phyloP scores from a whole-genome alignment of 2,888 invertebrate species.

The Conops quadrifasciatus region DNA sequence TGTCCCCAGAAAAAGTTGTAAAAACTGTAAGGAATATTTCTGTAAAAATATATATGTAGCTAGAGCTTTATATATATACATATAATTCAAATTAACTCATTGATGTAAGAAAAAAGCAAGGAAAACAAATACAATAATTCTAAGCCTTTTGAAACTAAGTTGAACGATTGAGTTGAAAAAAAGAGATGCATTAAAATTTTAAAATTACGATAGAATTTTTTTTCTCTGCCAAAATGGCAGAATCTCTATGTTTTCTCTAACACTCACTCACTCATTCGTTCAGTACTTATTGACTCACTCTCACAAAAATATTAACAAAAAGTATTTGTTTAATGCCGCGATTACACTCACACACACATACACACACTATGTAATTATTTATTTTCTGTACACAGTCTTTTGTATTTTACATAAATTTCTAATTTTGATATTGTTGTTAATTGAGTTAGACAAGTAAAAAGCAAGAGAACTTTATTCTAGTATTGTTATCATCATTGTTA shows the following conservation, averaged over 20 bases:
- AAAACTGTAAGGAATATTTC: neutral
- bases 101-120: neutral
- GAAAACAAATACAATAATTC: neutral
- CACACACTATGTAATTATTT: neutral
- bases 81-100: neutral
- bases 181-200: neutral
- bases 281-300: neutral
- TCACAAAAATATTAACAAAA: neutral
- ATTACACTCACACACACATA: no score
- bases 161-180: constrained; percentile 4
- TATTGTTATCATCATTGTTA: constrained; percentile 28
- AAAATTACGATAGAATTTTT: neutral
- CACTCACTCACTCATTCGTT: no score
- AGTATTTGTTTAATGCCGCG: neutral
- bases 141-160: neutral
- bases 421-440: constrained; percentile 21
- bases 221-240: no score
- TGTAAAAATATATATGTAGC: neutral
- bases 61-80: neutral
- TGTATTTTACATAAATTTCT: constrained; percentile 15
- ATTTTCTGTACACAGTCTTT: neutral
- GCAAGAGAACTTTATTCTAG: constrained; percentile 13
- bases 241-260: no score
- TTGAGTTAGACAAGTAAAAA: neutral
- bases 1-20: neutral